Conservation (phyloP, 2,797 vertebrate species). For the Hirundo rustica region DNA sequence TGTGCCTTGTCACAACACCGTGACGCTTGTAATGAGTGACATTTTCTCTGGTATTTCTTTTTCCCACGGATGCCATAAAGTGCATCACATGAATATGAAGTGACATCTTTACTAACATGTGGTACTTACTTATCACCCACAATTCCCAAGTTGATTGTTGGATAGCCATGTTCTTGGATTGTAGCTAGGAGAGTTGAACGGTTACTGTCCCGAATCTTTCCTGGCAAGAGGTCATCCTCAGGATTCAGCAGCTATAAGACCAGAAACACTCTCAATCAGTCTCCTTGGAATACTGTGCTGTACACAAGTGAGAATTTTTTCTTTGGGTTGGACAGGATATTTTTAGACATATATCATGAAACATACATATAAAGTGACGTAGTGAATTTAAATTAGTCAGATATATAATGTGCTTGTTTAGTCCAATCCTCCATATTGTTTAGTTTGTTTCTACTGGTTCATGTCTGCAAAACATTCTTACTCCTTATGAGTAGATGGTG, state of each 20-base stretch:
- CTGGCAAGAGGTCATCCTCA: conserved; percentile 96
- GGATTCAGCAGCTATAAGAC: conserved; percentile 91
- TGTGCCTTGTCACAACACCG: background rate
- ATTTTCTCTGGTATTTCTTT: conserved; percentile 32
- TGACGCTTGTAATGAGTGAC: background rate
- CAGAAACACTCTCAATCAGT: conserved; percentile 49
- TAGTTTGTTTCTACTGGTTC: background rate
- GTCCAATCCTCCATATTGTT: background rate
- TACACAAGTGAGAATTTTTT: background rate
- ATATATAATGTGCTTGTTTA: background rate
- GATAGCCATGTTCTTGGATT: conserved; percentile 98
- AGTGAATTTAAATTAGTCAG: background rate
- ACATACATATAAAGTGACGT: background rate
- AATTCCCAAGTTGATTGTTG: conserved; percentile 98
- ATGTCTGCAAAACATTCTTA: background rate
- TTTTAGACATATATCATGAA: background rate
- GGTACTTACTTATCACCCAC: conserved; percentile 95
- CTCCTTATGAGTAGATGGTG: background rate
- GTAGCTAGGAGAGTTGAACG: conserved; percentile 96
- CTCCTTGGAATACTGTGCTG: background rate
- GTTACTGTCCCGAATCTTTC: conserved; percentile 98
- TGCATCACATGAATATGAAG: conserved; percentile 44
- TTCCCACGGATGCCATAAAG: background rate
- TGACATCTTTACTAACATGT: conserved; percentile 61
- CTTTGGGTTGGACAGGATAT: background rate